Base-by-base conservation (phyloP, 2,113 vertebrate species). In the Hyla sarda region DNA sequence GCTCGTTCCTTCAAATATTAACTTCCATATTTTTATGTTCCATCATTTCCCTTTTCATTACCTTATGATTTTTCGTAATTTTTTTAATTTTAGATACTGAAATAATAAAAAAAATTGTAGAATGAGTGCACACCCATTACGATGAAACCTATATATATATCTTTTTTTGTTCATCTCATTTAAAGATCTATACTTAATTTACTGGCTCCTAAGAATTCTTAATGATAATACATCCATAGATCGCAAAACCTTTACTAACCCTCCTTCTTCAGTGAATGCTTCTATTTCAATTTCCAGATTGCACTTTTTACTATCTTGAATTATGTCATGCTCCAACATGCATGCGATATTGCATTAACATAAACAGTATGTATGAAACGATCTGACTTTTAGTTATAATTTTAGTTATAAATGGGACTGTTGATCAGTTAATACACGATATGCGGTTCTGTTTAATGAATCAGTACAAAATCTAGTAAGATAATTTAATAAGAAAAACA, bases 381-480 rank as follows among this genome's bases (percentile, higher is more conserved):
- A 56, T 58, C 8, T 5, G 54, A 30, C 32, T 50, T 69, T 71
- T 34, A 69, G 45, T 60, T 58, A 80, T 34, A 23, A 21, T n/a
- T 34, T 14, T 65, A 47, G 56, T 69, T 23, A 50, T 69, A 69
- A 69, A 34, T 5, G 9, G 21, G n/a, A 48, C 23, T 84, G n/a
- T 25, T 41, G 41, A 74, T 47, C 45, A 30, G 80, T 75, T 74
- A 89, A 88, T 89, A 79, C 81, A 83, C 77, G 16, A 88, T 87
- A 88, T 82, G 19, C 77, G 90, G 34, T 91, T 89, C 69, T 90
- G 89, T 89, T 90, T 19, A 87, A 80, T 75, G 41, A 82, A 88
- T 72, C 77, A 76, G 10, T 67, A 86, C 82, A 54, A 77, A 81
- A 62, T 16, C 34, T 90, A 82, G 75, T 90, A 92, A 90, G 80